Conservation (phyloP, 2,888 invertebrate genomes). For the Mesorhabditis sp. region DNA sequence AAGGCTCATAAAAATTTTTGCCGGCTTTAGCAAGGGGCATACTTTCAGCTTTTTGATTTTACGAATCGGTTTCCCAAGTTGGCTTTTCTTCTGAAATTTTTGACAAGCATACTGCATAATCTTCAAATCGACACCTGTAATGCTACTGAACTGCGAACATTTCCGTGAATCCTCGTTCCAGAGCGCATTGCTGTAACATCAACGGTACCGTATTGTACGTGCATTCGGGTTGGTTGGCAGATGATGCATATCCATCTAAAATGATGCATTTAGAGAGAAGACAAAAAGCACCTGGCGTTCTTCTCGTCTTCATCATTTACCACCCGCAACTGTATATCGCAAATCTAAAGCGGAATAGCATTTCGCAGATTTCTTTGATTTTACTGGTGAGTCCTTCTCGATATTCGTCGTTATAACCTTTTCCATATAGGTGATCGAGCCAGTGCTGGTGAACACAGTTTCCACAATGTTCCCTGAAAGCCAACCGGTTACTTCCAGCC, state of each 20-base stretch:
- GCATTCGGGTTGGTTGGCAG: slow-evolving; percentile 35
- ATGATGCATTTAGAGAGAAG: not conserved
- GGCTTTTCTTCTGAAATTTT: not conserved
- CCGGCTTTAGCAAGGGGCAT: no score
- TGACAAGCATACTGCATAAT: not conserved
- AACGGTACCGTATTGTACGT: slow-evolving; percentile 23
- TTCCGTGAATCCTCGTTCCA: slow-evolving; percentile 10
- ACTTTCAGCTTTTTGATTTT: no score
- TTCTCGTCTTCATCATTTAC: slow-evolving; percentile 27
- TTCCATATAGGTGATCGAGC: slow-evolving; percentile 34
- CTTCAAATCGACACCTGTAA: not conserved
- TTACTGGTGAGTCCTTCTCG: slow-evolving; percentile 16
- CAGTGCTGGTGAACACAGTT: slow-evolving; percentile 27
- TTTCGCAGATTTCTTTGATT: slow-evolving; percentile 18
- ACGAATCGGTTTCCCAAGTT: no score
- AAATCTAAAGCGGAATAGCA: slow-evolving; percentile 20
- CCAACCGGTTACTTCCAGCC: not conserved
- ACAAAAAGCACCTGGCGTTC: slow-evolving; percentile 9
- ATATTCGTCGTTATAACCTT: slow-evolving; percentile 14
- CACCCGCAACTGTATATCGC: slow-evolving; percentile 31
- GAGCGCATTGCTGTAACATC: not conserved
- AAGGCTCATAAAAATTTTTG: no score
- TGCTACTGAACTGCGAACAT: slow-evolving; percentile 7
- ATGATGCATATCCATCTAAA: slow-evolving; percentile 40
- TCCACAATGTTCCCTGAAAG: slow-evolving; percentile 19